Base-by-base conservation (phyloP, 2,113 vertebrate genomes). In the Talpa occidentalis region DNA sequence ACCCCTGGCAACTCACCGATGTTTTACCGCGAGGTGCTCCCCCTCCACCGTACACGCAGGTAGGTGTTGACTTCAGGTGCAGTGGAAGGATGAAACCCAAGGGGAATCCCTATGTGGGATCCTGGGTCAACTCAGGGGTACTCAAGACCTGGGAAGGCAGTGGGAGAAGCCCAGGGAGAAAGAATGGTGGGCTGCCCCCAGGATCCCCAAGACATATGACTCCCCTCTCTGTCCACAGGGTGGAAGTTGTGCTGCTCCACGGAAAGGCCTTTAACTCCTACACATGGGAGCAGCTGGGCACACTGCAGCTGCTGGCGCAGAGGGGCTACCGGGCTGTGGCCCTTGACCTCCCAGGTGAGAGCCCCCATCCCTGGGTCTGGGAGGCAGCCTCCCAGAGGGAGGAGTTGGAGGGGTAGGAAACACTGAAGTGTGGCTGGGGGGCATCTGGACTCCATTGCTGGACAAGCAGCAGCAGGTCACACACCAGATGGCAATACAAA, bases 281-380 rank as follows among this genome's bases (percentile, higher is more conserved):
- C 97, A 99, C 98, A 0, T 99, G 99, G 99, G 99, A 99, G 93
- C 98, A 98, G 83, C 96, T 99, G 78, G 99, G 99, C 28, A 99
- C 99, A 0, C 98, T 99, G 97, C 97, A 98, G 0, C 97, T 99
- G n/a, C 98, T 99, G 9, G 99, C 99, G 0, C 97, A 97, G 28
- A 98, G 98, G 82, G 99, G 99, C 76, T 99, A 99, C 97, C 99
- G 99, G 52, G 98, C 98, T 0, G 95, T 99, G 1, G 99, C 99
- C 0, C 98, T 99, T 97, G 99, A 99, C 95, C 98, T 99, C 92
- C 99, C 99, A 11, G 99, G 99, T 99, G 98, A 97, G 97, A 96
- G 32, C 52, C 28, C 37, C 47, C 0, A 6, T 16, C 30, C 30
- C 44, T 0, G 26, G 26, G 54, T 52, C 52, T 56, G 90, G 69